A percentile compares a stretch with the other conserved stretches of the same genome.
phyloP scores from a whole-genome alignment of 2,888 invertebrate genomes.

The Heteromurus nitidus region DNA sequence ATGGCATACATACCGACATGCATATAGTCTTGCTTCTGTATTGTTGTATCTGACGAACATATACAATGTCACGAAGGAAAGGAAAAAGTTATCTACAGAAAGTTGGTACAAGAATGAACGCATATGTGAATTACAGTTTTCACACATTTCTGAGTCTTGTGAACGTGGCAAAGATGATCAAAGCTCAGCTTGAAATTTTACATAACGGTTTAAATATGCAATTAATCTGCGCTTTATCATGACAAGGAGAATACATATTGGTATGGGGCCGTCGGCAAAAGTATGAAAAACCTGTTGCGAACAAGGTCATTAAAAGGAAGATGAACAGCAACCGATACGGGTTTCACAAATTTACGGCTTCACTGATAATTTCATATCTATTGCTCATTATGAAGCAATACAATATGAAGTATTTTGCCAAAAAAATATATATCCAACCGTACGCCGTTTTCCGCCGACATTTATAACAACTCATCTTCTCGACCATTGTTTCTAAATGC shows the following conservation, averaged over 20 bases:
- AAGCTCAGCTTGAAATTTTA: constrained; percentile 15
- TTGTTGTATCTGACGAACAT: background rate
- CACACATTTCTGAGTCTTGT: no score
- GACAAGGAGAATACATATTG: constrained; percentile 30
- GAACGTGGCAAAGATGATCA: no score
- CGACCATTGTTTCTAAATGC: background rate
- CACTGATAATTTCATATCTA: constrained; percentile 40
- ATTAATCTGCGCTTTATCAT: constrained; percentile 59
- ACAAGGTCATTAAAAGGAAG: constrained; percentile 62
- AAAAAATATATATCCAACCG: no score
- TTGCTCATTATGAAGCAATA: background rate
- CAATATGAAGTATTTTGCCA: constrained; percentile 45
- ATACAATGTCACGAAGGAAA: no score
- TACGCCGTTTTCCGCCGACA: no score
- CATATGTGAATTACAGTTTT: constrained; percentile 21
- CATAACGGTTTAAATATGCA: constrained; percentile 49
- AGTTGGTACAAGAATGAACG: no score
- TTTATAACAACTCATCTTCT: no score
- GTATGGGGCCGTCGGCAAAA: constrained; percentile 41
- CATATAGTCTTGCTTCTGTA: background rate
- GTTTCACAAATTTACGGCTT: constrained; percentile 44
- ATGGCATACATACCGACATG: constrained; percentile 5
- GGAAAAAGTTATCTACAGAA: no score
- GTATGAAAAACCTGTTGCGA: constrained; percentile 57
- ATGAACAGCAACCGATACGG: constrained; percentile 57